These are phyloP conservation scores for Carcina quercana DNA, from an alignment of 2,888 invertebrate species.

Conservation along the genomic window DNA sequence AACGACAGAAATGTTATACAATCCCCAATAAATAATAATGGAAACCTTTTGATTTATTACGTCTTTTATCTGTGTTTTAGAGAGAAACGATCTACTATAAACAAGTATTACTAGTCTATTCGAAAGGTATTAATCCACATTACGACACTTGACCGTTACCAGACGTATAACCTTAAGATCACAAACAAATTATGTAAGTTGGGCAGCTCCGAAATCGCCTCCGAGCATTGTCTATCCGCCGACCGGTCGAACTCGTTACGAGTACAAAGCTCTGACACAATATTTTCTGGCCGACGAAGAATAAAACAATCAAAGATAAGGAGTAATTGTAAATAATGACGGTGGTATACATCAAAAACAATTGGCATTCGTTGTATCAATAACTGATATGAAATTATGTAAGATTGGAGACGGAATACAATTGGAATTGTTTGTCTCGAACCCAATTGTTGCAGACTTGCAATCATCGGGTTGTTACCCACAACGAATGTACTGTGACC, in stretches of 20 bases:
- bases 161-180: slow-evolving; percentile 25
- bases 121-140: slow-evolving; percentile 13
- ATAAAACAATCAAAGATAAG: slow-evolving; percentile 38
- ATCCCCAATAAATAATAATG: slow-evolving; percentile 21
- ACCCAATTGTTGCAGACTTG: slow-evolving; percentile 24
- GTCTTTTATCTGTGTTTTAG: slow-evolving; percentile 22
- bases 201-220: slow-evolving; percentile 25
- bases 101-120: too few species aligned
- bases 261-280: slow-evolving; percentile 21
- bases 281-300: slow-evolving; percentile 23
- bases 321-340: slow-evolving; percentile 38
- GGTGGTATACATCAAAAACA: slow-evolving; percentile 29
- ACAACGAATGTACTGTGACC: slow-evolving; percentile 31
- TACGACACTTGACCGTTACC: slow-evolving; percentile 21
- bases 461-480: slow-evolving; percentile 27
- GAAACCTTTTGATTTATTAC: slow-evolving; percentile 27
- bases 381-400: slow-evolving; percentile 36
- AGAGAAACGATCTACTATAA: slow-evolving; percentile 19
- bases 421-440: slow-evolving; percentile 27
- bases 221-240: slow-evolving; percentile 31
- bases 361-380: slow-evolving; percentile 30
- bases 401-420: slow-evolving; percentile 31
- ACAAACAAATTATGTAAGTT: slow-evolving; percentile 40
- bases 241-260: slow-evolving; percentile 29
- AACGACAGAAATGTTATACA: slow-evolving; percentile 10